Percentiles rank a stretch among this genome's conserved stretches.
These are phyloP conservation scores for Megalops atlanticus DNA, from an alignment of 2,113 vertebrate species.

Conservation along the genomic window DNA sequence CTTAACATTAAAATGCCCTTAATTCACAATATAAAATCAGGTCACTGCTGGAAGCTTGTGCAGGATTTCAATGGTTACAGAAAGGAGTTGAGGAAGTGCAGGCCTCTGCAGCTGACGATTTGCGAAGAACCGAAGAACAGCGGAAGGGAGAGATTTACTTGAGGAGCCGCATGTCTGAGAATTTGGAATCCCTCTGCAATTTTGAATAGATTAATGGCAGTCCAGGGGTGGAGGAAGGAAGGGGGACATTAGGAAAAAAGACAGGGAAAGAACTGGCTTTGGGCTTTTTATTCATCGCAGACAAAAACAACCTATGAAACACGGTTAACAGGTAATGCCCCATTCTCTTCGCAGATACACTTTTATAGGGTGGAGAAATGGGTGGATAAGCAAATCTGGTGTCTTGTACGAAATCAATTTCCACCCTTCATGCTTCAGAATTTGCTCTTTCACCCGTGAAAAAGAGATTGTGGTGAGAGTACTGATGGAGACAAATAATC, in stretches of 20 bases:
- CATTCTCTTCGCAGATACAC: neutral
- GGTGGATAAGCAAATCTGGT: too few relatives aligned
- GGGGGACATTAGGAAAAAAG: constrained; percentile 1
- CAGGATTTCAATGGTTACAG: too few relatives aligned
- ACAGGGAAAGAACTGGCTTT: neutral
- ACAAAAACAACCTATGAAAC: neutral
- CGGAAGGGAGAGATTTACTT: constrained; percentile 6
- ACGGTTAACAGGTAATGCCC: neutral
- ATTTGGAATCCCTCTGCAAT: constrained; percentile 33
- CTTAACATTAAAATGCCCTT: neutral
- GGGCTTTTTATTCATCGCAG: neutral
- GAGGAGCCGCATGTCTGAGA: constrained; percentile 8
- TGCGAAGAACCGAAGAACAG: constrained; percentile 2
- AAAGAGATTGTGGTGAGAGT: too few relatives aligned
- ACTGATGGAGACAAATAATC: too few relatives aligned
- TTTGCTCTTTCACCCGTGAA: too few relatives aligned
- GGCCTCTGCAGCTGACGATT: neutral
- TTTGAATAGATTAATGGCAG: constrained; percentile 39
- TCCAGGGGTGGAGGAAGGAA: neutral
- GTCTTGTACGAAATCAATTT: too few relatives aligned
- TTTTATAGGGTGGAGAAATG: neutral
- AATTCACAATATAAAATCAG: too few relatives aligned
- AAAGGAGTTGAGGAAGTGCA: neutral
- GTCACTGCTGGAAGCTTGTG: neutral
- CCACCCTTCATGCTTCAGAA: too few relatives aligned